phyloP scores from a whole-genome alignment of 2,113 vertebrate genomes.

The Triplophysa tibetana region DNA sequence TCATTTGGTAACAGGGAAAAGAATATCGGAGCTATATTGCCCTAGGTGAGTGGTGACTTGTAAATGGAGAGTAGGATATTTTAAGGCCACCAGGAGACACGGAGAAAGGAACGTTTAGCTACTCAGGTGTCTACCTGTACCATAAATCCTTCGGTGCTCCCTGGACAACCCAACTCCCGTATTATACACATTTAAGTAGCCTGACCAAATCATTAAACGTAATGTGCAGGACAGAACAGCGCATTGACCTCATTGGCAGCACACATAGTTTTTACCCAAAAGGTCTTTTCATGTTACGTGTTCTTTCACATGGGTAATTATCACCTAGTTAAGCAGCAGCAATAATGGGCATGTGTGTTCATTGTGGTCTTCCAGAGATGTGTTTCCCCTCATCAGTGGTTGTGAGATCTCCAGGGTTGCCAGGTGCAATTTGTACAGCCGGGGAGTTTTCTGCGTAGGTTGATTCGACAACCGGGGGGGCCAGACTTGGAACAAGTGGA shows the following conservation, averaged over 20 bases:
- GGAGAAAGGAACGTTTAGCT: conserved; percentile 6
- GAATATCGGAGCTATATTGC: conserved; percentile 71
- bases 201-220: conserved; percentile 17
- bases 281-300: conserved; percentile 1
- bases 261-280: neutral
- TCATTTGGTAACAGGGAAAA: conserved; percentile 80
- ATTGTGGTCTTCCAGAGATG: neutral
- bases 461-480: conserved; percentile 55
- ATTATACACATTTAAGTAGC: neutral
- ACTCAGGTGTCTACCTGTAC: conserved; percentile 22
- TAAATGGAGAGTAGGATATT: conserved; percentile 62
- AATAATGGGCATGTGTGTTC: neutral
- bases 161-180: neutral
- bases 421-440: conserved; percentile 44
- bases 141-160: conserved; percentile 1
- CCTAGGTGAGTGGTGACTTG: conserved; percentile 66
- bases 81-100: conserved; percentile 62
- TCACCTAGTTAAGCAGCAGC: conserved; percentile 5
- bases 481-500: conserved; percentile 48
- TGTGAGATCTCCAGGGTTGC: neutral
- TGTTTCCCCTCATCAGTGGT: neutral
- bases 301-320: conserved; percentile 14
- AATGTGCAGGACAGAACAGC: neutral
- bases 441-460: conserved; percentile 53
- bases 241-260: conserved; percentile 6